These are phyloP conservation scores for Brevimyrus niger DNA, from an alignment of 2,113 vertebrate species.

Conservation along the genomic window DNA sequence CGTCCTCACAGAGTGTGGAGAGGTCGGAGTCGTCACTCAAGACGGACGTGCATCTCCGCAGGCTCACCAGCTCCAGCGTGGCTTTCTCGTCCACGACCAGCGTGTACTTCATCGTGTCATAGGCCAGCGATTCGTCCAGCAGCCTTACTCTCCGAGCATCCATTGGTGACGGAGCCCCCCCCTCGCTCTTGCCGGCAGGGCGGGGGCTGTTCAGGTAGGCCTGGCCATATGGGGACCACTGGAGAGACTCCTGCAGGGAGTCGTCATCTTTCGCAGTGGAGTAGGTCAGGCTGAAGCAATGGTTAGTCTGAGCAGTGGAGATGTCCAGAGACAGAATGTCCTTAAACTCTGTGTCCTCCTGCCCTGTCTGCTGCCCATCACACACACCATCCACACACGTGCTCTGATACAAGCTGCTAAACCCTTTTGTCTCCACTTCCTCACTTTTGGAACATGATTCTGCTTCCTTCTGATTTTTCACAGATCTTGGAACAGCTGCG, in stretches of 20 bases:
- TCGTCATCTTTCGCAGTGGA: slow-evolving; percentile 73
- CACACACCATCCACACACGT: slow-evolving; percentile 60
- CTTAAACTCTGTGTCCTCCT: slow-evolving; percentile 52
- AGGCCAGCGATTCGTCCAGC: slow-evolving; percentile 69
- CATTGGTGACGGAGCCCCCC: slow-evolving; percentile 39
- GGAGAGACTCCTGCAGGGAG: slow-evolving; percentile 50
- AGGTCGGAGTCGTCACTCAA: slow-evolving; percentile 70
- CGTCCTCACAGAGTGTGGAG: slow-evolving; percentile 73
- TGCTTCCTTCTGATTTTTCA: slow-evolving; percentile 27
- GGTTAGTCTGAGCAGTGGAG: slow-evolving; percentile 75
- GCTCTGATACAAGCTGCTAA: slow-evolving; percentile 56
- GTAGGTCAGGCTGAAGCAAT: slow-evolving; percentile 69
- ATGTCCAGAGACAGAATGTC: slow-evolving; percentile 60
- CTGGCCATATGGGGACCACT: slow-evolving; percentile 42
- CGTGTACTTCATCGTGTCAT: slow-evolving; percentile 87
- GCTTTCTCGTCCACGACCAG: slow-evolving; percentile 88
- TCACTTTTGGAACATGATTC: slow-evolving; percentile 60
- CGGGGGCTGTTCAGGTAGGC: slow-evolving; percentile 54
- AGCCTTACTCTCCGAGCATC: slow-evolving; percentile 40
- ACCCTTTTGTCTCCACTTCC: slow-evolving; percentile 49
- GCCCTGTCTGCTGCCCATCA: slow-evolving; percentile 55
- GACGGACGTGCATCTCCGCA: slow-evolving; percentile 76
- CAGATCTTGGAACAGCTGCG: slow-evolving; percentile 33
- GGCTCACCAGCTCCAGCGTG: slow-evolving; percentile 82
- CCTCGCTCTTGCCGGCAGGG: slow-evolving; percentile 54